Base-by-base conservation (phyloP, 64 coral and sea anemone species). In the Pocillopora damicornis region DNA sequence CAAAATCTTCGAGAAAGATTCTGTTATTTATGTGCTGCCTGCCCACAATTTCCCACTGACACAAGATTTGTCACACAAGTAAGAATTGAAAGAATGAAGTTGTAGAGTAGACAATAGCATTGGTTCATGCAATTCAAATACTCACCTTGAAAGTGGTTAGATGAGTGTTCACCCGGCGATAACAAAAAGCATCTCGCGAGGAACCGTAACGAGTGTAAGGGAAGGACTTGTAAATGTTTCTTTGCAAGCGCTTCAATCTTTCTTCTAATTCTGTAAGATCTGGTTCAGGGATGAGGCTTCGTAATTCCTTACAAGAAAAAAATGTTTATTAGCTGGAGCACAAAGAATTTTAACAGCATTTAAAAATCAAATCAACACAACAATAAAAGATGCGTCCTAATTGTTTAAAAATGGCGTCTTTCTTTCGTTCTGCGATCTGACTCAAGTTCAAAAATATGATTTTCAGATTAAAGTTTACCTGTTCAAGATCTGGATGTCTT, bases 151-250 rank as follows among this genome's bases (percentile, higher is more conserved):
- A 95, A 18, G 86, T 25, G 13, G 84, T 59, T 12, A 95, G 60
- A 74, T 95, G 90, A 11, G 94, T 88, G 35, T 86, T 91, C 12
- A 92, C 94, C 58, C 94, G 77, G 20, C 94, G 87, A 75, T 79
- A 95, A 67, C 89, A 76, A 60, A 89, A 95, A 5, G 79, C 87
- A 63, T 95, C 90, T 59, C 94, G 74, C 37, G 76, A 86, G 37
- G 94, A 95, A 7, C 90, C 86, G 81, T 83, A 75, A 65, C 89
- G 89, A 15, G 88, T 79, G 78, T 92, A 17, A 1, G 94, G 94
- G 14, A 95, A 95, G 13, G 94, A 84, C 57, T 95, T 95, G 63
- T 87, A 95, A 64, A 95, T 92, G 62, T 92, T 95, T 68, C 94
- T 77, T 42, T 92, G 88, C 26, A 95, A 86, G 42, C 79, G 85